Evolutionary conservation across 2,797 vertebrate genomes (phyloP).

Genomic region (Meda fulgida): DNA sequence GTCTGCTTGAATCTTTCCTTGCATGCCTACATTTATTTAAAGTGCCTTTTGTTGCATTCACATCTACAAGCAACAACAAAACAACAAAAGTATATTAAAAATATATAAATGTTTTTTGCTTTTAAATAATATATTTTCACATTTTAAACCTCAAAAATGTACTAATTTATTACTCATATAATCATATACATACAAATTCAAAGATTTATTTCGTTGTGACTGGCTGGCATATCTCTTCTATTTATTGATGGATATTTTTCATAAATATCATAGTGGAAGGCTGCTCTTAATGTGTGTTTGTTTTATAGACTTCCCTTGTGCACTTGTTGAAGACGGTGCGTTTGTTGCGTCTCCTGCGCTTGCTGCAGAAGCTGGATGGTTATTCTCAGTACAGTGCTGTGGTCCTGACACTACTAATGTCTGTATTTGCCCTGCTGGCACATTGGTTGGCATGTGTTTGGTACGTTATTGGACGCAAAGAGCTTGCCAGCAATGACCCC

Average conservation of each 20-base stretch:
- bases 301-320: conserved; percentile 87
- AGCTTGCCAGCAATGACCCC: conserved; percentile 89
- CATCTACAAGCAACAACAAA: not conserved
- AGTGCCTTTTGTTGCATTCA: not conserved
- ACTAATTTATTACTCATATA: not conserved
- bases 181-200: not conserved
- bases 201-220: not conserved
- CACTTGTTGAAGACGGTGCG: conserved; percentile 93
- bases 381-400: conserved; percentile 97
- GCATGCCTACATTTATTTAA: not conserved
- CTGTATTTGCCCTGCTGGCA: conserved; percentile 92
- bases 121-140: not conserved
- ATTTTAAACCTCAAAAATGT: not conserved
- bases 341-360: conserved; percentile 88
- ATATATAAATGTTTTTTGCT: not conserved
- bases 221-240: not conserved
- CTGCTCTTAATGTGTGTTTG: not conserved
- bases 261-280: not conserved
- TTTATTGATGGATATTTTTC: not conserved
- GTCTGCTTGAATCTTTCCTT: not conserved
- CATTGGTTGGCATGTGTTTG: conserved; percentile 98
- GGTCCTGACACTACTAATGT: conserved; percentile 95
- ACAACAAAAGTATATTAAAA: not conserved
- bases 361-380: conserved; percentile 94
- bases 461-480: conserved; percentile 92